These are phyloP conservation scores for Lacerta viridis DNA, from an alignment of 2,797 vertebrate genomes.

Conservation along the genomic window DNA sequence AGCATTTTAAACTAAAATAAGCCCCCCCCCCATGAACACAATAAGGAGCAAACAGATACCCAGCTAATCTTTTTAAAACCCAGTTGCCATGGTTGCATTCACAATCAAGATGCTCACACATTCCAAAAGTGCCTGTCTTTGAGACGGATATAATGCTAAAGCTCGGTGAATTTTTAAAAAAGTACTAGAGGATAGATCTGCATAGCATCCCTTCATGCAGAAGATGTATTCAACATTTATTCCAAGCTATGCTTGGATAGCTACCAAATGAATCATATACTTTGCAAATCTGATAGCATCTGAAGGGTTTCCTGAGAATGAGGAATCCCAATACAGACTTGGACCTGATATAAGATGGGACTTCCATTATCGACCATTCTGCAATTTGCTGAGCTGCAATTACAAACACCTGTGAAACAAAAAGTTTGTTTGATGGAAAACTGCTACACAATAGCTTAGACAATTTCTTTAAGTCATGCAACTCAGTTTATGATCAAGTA, in stretches of 20 bases:
- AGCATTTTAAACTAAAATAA: background rate
- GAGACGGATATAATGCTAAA: background rate
- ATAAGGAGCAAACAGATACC: background rate
- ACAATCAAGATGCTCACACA: conserved; percentile 1
- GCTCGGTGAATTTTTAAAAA: background rate
- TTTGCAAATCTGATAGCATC: background rate
- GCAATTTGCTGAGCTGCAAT: background rate
- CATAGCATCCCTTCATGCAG: background rate
- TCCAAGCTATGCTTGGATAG: background rate
- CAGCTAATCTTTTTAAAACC: background rate
- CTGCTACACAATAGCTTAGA: background rate
- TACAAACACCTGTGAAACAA: background rate
- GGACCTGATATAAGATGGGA: background rate
- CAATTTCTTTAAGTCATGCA: no score
- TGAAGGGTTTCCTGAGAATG: background rate
- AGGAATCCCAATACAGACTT: background rate
- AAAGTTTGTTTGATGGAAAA: background rate
- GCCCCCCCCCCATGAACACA: background rate
- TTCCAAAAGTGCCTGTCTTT: background rate
- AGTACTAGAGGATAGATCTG: background rate
- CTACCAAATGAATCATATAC: background rate
- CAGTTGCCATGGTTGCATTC: conserved; percentile 29
- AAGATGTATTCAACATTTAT: conserved; percentile 1
- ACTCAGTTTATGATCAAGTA: background rate
- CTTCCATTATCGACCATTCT: background rate